Conservation (phyloP, 2,797 vertebrate species). For the Pipistrellus kuhlii region DNA sequence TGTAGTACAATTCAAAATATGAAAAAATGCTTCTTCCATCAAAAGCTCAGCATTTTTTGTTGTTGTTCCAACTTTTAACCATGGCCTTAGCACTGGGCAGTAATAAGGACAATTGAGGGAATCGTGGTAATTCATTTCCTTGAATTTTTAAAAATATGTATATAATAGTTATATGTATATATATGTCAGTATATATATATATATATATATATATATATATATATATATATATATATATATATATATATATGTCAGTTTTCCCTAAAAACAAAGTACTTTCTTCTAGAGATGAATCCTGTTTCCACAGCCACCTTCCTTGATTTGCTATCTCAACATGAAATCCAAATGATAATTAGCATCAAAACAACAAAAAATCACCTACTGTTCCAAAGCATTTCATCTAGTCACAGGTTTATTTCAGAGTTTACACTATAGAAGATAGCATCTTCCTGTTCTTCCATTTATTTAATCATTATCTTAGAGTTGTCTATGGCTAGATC, state of each 20-base stretch:
- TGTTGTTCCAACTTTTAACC: not conserved
- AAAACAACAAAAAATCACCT: not conserved
- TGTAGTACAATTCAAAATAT: not conserved
- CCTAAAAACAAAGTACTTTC: not conserved
- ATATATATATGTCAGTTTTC: not conserved
- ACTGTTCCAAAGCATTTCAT: not conserved
- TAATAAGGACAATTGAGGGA: not conserved
- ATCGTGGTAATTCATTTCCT: not conserved
- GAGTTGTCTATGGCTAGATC: not conserved
- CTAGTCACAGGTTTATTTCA: not conserved
- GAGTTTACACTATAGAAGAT: not conserved
- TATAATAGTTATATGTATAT: not conserved
- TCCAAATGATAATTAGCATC: not conserved
- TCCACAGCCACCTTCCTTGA: not conserved
- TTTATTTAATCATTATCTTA: not conserved
- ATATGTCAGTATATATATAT: not conserved
- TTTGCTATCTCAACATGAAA: conserved; percentile 19
- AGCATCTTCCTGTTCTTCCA: not conserved
- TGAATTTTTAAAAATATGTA: not conserved
- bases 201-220: not conserved
- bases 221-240: not conserved
- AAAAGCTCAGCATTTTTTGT: not conserved
- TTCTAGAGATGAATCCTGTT: not conserved
- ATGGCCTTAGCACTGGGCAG: not conserved
- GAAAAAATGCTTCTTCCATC: not conserved